Evolutionary conservation across 2,888 invertebrate genomes (phyloP), one percentile per base, ranked within the genome.

Genomic region (Nemoura dubitans): DNA sequence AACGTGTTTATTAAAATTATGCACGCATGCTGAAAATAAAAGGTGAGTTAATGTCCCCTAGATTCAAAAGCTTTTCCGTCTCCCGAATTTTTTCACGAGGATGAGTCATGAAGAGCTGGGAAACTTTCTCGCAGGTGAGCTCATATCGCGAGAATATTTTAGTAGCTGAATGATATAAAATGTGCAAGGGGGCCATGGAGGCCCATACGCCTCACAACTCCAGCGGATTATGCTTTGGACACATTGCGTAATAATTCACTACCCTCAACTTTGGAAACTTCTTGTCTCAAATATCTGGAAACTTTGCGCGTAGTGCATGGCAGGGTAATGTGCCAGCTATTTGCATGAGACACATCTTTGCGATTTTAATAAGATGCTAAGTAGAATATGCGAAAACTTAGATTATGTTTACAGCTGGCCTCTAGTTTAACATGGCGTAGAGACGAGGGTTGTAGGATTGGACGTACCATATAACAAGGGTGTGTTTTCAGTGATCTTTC

Each of bases 211-310:
- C 59, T 7, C 21, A 21, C 59, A 59, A 21, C 59, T 78, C 26
- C 78, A 78, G 5, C 6, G 14, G 78, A 6, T 27, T 78, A 78
- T 78, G 78, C 78, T 78, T 78, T 78, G 78, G 78, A 78, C 78
- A 78, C 28, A 27, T 78, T 78, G 78, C 78, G 78, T 28, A 78
- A 59, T 59, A 59, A 78, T 78, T 78, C 28, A 78, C 78, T 14
- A 78, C 78, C 78, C 78, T 59, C 14, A 59, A 59, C 59, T 59
- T 59, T 59, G 59, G 59, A 59, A 59, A 59, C 59, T 59, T 59
- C 59, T 59, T 59, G 59, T 59, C 59, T 59, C 59, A 21, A 21
- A 59, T 59, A 59, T 16, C 59, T 59, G 10, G 10, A 21, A 21
- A 21, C 59, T 59, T 59, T 36, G 36, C 3, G 36, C 36, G 14